phyloP scores from a whole-genome alignment of 2,888 invertebrate species.

The Drosophila mayaguana region DNA sequence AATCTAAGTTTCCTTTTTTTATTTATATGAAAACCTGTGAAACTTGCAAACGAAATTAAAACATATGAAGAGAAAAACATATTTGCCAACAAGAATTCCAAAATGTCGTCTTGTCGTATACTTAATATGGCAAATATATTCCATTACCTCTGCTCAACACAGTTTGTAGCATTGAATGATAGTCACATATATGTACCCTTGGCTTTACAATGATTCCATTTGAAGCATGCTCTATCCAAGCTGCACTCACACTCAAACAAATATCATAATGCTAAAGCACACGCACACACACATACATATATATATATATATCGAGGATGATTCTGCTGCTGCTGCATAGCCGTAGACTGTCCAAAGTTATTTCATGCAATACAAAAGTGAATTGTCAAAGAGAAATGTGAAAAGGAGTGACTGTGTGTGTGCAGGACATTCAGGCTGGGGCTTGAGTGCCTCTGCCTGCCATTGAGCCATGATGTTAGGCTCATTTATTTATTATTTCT shows the following conservation, averaged over 20 bases:
- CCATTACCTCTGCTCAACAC: constrained; percentile 2
- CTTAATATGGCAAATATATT: constrained; percentile 2
- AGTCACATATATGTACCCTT: background rate
- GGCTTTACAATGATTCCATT: background rate
- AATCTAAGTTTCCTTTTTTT: too few relatives aligned
- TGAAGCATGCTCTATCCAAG: background rate
- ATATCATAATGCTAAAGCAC: background rate
- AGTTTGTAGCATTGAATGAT: background rate
- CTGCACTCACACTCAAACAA: constrained; percentile 12
- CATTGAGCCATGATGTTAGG: constrained; percentile 68
- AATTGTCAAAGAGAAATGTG: constrained; percentile 46
- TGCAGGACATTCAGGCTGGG: constrained; percentile 3
- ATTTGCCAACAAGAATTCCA: background rate
- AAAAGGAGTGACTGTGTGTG: background rate
- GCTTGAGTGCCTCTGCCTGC: constrained; percentile 19
- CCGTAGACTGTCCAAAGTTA: constrained; percentile 34
- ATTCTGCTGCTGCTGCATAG: constrained; percentile 3
- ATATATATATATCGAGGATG: background rate
- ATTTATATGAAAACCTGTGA: too few relatives aligned
- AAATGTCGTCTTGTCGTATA: background rate
- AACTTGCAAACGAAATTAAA: background rate
- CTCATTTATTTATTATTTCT: constrained; percentile 77
- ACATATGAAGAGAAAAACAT: too few relatives aligned
- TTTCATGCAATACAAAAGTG: constrained; percentile 48
- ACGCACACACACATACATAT: constrained; percentile 16